phyloP scores from a whole-genome alignment of 1,140 invertebrate species.

The Trichogramma pretiosum region DNA sequence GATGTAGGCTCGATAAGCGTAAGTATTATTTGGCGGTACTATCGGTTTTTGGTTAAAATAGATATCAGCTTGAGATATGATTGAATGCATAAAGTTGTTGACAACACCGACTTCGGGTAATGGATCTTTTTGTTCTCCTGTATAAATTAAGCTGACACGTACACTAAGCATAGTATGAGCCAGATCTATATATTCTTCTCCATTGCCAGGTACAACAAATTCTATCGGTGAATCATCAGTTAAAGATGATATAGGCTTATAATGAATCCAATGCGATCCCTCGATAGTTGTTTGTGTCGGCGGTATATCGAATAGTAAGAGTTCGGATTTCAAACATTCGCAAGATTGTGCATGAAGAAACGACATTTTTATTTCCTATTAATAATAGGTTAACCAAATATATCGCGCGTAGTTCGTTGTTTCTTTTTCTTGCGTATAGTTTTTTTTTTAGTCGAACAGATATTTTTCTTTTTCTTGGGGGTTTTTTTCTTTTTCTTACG shows the following conservation, averaged over 20 bases:
- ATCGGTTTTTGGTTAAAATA: constrained; percentile 41
- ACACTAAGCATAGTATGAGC: constrained; percentile 31
- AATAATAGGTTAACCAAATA: too few relatives aligned
- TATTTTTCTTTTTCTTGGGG: too few relatives aligned
- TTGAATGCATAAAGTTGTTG: constrained; percentile 39
- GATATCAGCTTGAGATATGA: constrained; percentile 38
- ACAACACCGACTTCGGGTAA: constrained; percentile 16
- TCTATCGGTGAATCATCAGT: constrained; percentile 33
- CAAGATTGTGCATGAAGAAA: constrained; percentile 21
- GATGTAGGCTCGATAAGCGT: constrained; percentile 41
- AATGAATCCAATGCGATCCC: constrained; percentile 29
- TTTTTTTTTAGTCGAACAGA: too few relatives aligned
- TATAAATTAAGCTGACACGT: too few relatives aligned
- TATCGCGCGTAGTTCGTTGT: not conserved
- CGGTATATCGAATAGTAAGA: constrained; percentile 40
- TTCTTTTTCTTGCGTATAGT: not conserved
- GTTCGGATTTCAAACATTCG: constrained; percentile 30
- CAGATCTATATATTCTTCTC: constrained; percentile 36
- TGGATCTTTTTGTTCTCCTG: constrained; percentile 23
- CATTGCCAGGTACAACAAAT: constrained; percentile 33
- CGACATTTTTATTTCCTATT: constrained; percentile 15
- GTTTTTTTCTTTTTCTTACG: too few relatives aligned
- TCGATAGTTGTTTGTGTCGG: constrained; percentile 39
- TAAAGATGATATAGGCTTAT: constrained; percentile 37
- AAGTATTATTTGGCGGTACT: constrained; percentile 37